These are phyloP conservation scores for Andricus curvator DNA, from an alignment of 2,888 invertebrate species.

Conservation along the genomic window DNA sequence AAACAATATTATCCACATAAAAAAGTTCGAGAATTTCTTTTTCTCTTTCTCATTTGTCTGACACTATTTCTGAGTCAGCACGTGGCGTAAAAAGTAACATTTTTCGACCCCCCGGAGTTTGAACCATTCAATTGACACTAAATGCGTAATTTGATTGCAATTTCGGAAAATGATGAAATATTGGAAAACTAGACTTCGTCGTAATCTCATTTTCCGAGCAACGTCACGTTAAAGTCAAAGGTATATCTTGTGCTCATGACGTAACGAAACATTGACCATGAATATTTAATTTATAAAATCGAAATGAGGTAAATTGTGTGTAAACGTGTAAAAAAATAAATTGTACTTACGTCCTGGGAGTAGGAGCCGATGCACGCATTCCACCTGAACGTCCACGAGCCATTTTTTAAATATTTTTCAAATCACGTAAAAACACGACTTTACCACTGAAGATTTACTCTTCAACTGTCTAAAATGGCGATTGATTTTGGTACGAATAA, in stretches of 20 bases:
- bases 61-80: not conserved
- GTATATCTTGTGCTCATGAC: not conserved
- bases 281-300: not conserved
- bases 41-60: too few relatives aligned
- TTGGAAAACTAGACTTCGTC: not conserved
- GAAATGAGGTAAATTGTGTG: not conserved
- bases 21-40: not conserved
- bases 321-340: constrained; percentile 34
- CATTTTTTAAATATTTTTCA: constrained; percentile 60
- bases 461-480: constrained; percentile 54
- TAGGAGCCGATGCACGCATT: constrained; percentile 70
- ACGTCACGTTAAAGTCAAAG: not conserved
- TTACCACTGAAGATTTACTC: constrained; percentile 50
- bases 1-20: not conserved
- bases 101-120: constrained; percentile 1
- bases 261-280: constrained; percentile 31
- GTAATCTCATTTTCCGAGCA: not conserved
- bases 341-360: constrained; percentile 72
- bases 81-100: not conserved
- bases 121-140: not conserved
- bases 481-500: constrained; percentile 12
- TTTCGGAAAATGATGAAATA: not conserved
- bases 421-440: constrained; percentile 45
- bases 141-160: not conserved
- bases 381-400: constrained; percentile 68